phyloP scores from a whole-genome alignment of 2,888 invertebrate species.

The Willowsia nigromaculata region DNA sequence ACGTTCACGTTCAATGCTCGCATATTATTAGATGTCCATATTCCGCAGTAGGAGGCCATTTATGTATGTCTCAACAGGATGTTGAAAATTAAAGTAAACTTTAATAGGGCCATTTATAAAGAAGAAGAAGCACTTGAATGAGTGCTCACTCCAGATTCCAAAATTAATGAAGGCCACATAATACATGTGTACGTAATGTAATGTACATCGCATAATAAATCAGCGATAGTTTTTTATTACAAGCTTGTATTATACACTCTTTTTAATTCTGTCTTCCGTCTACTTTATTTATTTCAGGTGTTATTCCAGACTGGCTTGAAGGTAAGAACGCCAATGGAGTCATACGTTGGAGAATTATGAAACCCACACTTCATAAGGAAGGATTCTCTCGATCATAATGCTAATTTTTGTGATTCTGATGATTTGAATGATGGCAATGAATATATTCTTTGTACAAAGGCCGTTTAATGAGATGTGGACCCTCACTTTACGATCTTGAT shows the following conservation, averaged over 20 bases:
- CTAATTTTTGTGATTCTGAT: background rate
- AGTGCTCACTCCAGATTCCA: background rate
- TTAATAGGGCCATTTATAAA: background rate
- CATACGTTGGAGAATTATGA: too few species aligned
- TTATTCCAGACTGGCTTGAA: conserved; percentile 81
- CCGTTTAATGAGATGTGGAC: conserved; percentile 81
- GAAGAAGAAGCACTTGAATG: background rate
- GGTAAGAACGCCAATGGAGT: conserved; percentile 79
- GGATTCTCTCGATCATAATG: too few species aligned
- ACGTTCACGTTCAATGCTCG: background rate
- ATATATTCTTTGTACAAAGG: background rate
- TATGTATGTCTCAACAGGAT: background rate
- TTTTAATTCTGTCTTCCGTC: background rate
- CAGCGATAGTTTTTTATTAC: too few species aligned
- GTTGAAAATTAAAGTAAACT: background rate
- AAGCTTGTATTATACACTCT: too few species aligned
- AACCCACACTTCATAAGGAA: background rate
- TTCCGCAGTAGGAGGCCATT: background rate
- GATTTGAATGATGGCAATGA: background rate
- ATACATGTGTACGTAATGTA: too few species aligned
- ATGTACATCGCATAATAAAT: too few species aligned
- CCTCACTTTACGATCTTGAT: conserved; percentile 81
- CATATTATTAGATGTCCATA: background rate
- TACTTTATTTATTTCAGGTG: conserved; percentile 78
- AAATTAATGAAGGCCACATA: background rate